Evolutionary conservation across 2,113 vertebrate genomes (phyloP), one percentile per base, ranked within the genome.

Genomic region (Phycodurus eques): DNA sequence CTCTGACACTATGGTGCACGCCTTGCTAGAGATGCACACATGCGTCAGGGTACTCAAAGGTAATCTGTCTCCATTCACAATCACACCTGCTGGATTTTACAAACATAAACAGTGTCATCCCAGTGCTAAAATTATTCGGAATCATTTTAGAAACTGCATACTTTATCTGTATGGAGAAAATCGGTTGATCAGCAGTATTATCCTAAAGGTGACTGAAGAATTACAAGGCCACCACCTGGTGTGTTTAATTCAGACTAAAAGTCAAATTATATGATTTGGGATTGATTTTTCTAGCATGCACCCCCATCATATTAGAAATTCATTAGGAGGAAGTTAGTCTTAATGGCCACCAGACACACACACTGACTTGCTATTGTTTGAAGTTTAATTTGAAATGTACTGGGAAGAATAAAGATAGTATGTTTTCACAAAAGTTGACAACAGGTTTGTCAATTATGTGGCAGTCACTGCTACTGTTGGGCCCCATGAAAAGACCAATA

Each of bases 1-100:
- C 74, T 71, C 63, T 73, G 71, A 80, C 60, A 71, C 42, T 46
- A 64, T n/a, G 44, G 59, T 42, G 54, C 63, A 1, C 10, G 51
- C 44, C 47, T 20, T 7, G 53, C 14, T 44, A n/a, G 12, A 69
- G 33, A 66, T 5, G 68, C 57, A 75, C 67, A 63, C 22, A 8
- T 31, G 8, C 17, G 14, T 47, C 12, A 57, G 70, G 67, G n/a
- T 20, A 60, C 1, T 44, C 71, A 73, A 75, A 69, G 69, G 74
- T 59, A 71, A 79, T 61, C 62, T 57, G 33, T 44, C 3, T 63
- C 60, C 42, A 39, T 17, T 53, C 19, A 8, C 1, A 53, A 53
- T 33, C 42, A 39, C 31, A 70, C 6, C 70, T 46, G 57, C 22
- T 9, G 12, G 43, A 5, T 46, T 66, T 57, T 10, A n/a, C 8